phyloP scores from a whole-genome alignment of 2,797 vertebrate species.

The Leucoraja ocellata region DNA sequence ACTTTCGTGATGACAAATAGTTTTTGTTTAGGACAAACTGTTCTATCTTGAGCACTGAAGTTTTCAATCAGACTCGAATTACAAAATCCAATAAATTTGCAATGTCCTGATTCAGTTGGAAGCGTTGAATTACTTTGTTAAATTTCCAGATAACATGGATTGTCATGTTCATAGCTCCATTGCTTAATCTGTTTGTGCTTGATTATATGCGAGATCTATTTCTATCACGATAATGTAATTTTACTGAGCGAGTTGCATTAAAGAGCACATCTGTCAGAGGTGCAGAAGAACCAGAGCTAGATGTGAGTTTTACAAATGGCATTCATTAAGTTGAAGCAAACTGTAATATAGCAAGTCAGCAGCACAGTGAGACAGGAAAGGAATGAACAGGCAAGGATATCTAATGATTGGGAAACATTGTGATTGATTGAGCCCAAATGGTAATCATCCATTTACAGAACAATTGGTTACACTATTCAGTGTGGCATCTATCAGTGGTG shows the following conservation, averaged over 20 bases:
- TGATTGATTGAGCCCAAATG: constrained; percentile 33
- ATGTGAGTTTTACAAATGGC: constrained; percentile 57
- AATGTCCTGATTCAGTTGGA: not conserved
- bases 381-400: constrained; percentile 11
- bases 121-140: constrained; percentile 35
- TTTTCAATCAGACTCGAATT: not conserved
- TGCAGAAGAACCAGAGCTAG: constrained; percentile 53
- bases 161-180: constrained; percentile 49
- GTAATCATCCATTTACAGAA: constrained; percentile 27
- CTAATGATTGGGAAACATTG: constrained; percentile 32
- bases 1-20: not conserved
- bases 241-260: constrained; percentile 62
- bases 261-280: constrained; percentile 59
- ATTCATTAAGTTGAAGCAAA: constrained; percentile 57
- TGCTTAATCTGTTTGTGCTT: constrained; percentile 50
- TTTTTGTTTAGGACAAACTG: not conserved
- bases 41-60: not conserved
- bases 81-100: not conserved
- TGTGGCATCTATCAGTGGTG: not conserved
- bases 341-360: constrained; percentile 32
- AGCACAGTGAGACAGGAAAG: constrained; percentile 7
- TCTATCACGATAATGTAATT: constrained; percentile 62
- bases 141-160: constrained; percentile 32
- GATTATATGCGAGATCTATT: constrained; percentile 47
- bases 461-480: constrained; percentile 14